Conservation (phyloP, 2,113 vertebrate genomes). For the Bufo gargarizans region DNA sequence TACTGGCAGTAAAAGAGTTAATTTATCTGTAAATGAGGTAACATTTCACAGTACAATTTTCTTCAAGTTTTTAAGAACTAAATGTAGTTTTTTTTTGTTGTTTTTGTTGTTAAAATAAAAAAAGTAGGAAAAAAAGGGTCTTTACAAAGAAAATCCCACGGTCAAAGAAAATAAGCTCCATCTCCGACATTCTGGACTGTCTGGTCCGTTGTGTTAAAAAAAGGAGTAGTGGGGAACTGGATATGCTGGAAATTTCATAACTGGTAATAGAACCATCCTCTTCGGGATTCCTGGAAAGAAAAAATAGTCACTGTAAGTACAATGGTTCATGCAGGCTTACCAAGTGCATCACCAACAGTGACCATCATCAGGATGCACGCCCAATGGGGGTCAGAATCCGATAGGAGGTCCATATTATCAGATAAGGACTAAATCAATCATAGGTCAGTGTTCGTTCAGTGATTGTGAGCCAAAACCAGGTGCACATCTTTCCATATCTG, state of each 20-base stretch:
- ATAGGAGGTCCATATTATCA: too few species aligned
- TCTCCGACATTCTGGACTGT: slow-evolving; percentile 84
- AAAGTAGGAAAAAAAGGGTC: slow-evolving; percentile 82
- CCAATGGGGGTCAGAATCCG: too few species aligned
- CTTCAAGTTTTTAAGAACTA: slow-evolving; percentile 96
- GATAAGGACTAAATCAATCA: too few species aligned
- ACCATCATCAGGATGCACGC: too few species aligned
- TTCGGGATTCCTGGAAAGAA: slow-evolving; percentile 98
- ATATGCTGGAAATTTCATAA: slow-evolving; percentile 99
- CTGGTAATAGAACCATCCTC: slow-evolving; percentile 99
- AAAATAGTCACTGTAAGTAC: slow-evolving; percentile 68
- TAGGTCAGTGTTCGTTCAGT: too few species aligned
- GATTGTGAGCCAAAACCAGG: too few species aligned
- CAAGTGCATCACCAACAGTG: too few species aligned
- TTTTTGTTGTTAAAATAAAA: slow-evolving; percentile 78
- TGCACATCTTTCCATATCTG: too few species aligned
- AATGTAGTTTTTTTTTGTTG: slow-evolving; percentile 78
- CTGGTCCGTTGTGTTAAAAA: slow-evolving; percentile 88
- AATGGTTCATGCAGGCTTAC: not conserved
- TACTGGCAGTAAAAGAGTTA: slow-evolving; percentile 51
- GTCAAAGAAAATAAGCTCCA: slow-evolving; percentile 82
- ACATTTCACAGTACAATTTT: slow-evolving; percentile 98
- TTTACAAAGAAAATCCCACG: slow-evolving; percentile 88
- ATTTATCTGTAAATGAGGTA: slow-evolving; percentile 95
- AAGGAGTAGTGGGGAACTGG: slow-evolving; percentile 97